Conservation (phyloP, 2,888 invertebrate genomes). For the Dasypolia templi region DNA sequence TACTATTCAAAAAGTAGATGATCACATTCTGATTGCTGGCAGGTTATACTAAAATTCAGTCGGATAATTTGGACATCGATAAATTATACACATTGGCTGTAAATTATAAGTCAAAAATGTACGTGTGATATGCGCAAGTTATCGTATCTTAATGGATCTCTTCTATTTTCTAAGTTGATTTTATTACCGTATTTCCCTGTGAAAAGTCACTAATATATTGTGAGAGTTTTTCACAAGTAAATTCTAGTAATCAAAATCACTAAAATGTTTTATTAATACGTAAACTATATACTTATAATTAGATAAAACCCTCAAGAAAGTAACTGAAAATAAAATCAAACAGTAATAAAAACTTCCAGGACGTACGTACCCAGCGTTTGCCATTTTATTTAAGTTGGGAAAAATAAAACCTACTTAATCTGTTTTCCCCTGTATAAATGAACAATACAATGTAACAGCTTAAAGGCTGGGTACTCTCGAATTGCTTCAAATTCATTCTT, state of each 20-base stretch:
- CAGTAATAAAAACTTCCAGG: not conserved
- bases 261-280: not conserved
- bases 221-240: not conserved
- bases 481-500: not conserved
- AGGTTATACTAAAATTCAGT: constrained; percentile 28
- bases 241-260: constrained; percentile 15
- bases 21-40: constrained; percentile 17
- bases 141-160: constrained; percentile 11
- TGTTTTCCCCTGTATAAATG: not conserved
- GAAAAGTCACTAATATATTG: not conserved
- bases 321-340: constrained; percentile 36
- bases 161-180: constrained; percentile 31
- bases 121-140: constrained; percentile 5
- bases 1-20: not conserved
- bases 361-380: constrained; percentile 9
- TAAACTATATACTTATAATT: not conserved
- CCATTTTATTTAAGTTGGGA: not conserved
- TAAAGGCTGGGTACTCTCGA: constrained; percentile 1
- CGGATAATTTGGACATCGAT: constrained; percentile 22
- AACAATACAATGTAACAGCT: not conserved
- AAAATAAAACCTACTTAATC: not conserved
- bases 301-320: constrained; percentile 21
- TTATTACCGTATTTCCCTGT: constrained; percentile 17
- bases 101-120: not conserved
- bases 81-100: not conserved